phyloP scores from a whole-genome alignment of 2,888 invertebrate genomes.

The Neoitamus cyanurus region DNA sequence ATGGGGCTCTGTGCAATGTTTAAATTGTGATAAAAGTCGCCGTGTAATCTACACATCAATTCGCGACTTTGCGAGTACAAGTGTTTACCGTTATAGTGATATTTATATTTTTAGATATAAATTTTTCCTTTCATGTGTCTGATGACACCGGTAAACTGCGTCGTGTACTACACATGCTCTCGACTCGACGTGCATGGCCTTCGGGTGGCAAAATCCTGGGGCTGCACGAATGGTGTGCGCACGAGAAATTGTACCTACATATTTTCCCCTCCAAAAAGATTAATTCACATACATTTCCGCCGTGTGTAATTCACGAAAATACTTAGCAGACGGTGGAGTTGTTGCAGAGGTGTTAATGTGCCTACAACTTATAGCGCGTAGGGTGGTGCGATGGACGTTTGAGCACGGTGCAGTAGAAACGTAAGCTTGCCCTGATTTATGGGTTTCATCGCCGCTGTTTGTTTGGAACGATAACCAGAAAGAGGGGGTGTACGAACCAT shows the following conservation, averaged over 20 bases:
- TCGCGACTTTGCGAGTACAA: constrained; percentile 17
- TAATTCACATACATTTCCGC: background rate
- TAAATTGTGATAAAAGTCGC: constrained; percentile 41
- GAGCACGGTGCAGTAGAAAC: background rate
- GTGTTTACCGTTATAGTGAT: constrained; percentile 30
- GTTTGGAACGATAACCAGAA: background rate
- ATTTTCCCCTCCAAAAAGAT: background rate
- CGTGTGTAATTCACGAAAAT: background rate
- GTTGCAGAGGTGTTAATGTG: background rate
- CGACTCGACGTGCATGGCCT: background rate
- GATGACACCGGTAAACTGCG: constrained; percentile 24
- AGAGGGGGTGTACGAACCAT: background rate
- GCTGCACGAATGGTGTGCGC: background rate
- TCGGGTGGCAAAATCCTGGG: background rate
- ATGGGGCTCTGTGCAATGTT: constrained; percentile 48
- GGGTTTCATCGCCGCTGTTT: background rate
- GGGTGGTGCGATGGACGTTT: background rate
- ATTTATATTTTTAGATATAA: constrained; percentile 31
- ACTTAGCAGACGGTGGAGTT: background rate
- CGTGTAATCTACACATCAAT: constrained; percentile 28
- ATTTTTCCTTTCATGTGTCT: constrained; percentile 15
- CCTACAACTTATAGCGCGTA: background rate
- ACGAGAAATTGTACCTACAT: background rate
- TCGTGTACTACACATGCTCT: background rate
- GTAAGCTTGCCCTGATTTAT: background rate